Conservation (phyloP, 2,113 vertebrate species). For the Raphicerus campestris region DNA sequence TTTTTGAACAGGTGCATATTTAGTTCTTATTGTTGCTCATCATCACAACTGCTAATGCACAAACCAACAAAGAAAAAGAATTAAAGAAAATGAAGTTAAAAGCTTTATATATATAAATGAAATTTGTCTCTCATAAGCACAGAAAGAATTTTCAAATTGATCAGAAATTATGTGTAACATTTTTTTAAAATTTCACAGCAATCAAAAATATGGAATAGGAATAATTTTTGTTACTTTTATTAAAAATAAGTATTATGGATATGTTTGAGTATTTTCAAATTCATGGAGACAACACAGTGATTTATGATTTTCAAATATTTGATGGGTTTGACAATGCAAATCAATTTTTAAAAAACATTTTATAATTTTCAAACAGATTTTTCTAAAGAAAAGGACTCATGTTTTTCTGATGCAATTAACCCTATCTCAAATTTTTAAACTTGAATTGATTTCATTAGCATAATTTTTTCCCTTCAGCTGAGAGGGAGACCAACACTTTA, state of each 20-base stretch:
- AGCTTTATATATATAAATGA: neutral
- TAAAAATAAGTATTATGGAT: neutral
- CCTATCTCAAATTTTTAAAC: neutral
- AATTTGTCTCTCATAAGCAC: neutral
- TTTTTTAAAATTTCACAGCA: neutral
- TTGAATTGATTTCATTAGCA: neutral
- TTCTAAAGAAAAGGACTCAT: neutral
- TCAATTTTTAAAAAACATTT: neutral
- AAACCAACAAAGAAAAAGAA: neutral
- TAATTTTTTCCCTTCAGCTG: neutral
- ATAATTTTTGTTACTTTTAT: neutral
- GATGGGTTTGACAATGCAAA: neutral
- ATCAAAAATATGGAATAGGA: neutral
- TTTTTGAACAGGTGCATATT: neutral
- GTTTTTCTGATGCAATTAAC: constrained; percentile 8
- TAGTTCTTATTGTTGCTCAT: neutral
- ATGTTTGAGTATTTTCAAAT: neutral
- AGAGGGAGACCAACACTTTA: neutral
- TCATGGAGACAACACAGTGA: neutral
- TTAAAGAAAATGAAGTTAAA: neutral
- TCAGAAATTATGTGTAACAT: neutral
- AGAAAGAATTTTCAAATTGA: neutral
- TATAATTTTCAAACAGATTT: constrained; percentile 16
- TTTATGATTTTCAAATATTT: neutral
- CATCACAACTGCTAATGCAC: neutral